Base-by-base conservation (phyloP, 1,140 invertebrate genomes). In the Drosophila kanapiae region DNA sequence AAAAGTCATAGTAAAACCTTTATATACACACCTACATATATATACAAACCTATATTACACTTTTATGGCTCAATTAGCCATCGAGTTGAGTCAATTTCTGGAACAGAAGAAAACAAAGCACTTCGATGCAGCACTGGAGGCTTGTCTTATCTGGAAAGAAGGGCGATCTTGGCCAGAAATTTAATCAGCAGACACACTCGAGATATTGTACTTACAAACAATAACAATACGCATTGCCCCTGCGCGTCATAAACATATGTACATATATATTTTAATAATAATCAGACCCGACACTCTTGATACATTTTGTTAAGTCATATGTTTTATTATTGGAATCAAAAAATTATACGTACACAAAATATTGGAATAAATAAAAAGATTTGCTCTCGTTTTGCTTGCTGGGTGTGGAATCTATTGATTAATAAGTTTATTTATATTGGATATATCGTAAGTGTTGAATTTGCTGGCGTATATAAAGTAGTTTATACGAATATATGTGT, bases 381-480 rank as follows among this genome's bases (percentile, higher is more conserved):
- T 49, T 68, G 47, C 35, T 43, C 16, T 49, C 37, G 18, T 61
- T 62, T 70, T 58, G 42, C 65, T 48, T 43, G 27, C 54, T 60
- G 49, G 38, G 40, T 70, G 6, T 77, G 54, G 42, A 84, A 84
- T 87, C 84, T 88, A 88, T 88, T 87, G 80, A 48, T 78, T 83
- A 79, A 42, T 79, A 82, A 40, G 37, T 77, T 74, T 88, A 71
- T 87, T 81, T 61, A 80, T 77, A 70, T 53, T 78, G 38, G 59
- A 56, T 80, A 59, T 75, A 53, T 53, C 51, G 56, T 61, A 57
- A 59, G 58, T 80, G 51, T 67, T 79, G 57, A 53, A 68, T 53
- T 75, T 76, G 49, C 62, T 75, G 64, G 60, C 68, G 33, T 76
- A 71, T 54, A 54, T 45, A 64, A 77, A 74, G 35, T 63, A 77